Evolutionary conservation across 2,888 invertebrate species (phyloP).

Genomic region (Drosophila paramelanica): DNA sequence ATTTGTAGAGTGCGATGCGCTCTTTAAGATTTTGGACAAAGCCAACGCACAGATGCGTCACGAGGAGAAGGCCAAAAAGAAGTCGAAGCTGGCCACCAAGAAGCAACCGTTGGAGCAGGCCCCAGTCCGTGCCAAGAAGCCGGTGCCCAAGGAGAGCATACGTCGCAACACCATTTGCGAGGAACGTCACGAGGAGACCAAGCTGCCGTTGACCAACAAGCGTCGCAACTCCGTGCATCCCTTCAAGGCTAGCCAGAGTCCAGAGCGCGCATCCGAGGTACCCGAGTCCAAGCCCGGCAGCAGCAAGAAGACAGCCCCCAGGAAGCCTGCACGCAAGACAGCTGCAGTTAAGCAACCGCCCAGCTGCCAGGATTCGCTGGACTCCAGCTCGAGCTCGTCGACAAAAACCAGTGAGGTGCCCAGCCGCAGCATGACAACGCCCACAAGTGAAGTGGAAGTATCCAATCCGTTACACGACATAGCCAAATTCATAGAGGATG

Average conservation of each 20-base stretch:
- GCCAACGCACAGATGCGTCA: slow-evolving; percentile 44
- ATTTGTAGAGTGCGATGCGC: slow-evolving; percentile 56
- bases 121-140: slow-evolving; percentile 17
- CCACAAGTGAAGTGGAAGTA: slow-evolving; percentile 57
- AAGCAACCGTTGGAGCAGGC: slow-evolving; percentile 18
- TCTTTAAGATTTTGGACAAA: slow-evolving; percentile 63
- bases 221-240: slow-evolving; percentile 60
- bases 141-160: slow-evolving; percentile 7
- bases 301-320: slow-evolving; percentile 24
- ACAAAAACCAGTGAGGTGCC: slow-evolving; percentile 4
- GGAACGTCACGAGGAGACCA: slow-evolving; percentile 32
- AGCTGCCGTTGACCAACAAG: slow-evolving; percentile 19
- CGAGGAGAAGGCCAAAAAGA: slow-evolving; percentile 62
- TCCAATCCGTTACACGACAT: slow-evolving; percentile 82
- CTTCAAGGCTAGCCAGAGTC: slow-evolving; percentile 42
- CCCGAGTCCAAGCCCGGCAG: slow-evolving; percentile 20
- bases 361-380: slow-evolving; percentile 38
- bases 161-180: slow-evolving; percentile 39
- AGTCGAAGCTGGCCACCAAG: slow-evolving; percentile 35
- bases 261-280: slow-evolving; percentile 11
- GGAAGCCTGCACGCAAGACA: slow-evolving; percentile 25
- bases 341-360: not conserved
- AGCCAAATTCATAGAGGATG: slow-evolving; percentile 83
- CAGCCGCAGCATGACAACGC: slow-evolving; percentile 19
- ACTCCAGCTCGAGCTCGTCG: slow-evolving; percentile 23